Evolutionary conservation across 1,140 invertebrate genomes (phyloP), one percentile per base, ranked within the genome.

Genomic region (Drosophila virilis): DNA sequence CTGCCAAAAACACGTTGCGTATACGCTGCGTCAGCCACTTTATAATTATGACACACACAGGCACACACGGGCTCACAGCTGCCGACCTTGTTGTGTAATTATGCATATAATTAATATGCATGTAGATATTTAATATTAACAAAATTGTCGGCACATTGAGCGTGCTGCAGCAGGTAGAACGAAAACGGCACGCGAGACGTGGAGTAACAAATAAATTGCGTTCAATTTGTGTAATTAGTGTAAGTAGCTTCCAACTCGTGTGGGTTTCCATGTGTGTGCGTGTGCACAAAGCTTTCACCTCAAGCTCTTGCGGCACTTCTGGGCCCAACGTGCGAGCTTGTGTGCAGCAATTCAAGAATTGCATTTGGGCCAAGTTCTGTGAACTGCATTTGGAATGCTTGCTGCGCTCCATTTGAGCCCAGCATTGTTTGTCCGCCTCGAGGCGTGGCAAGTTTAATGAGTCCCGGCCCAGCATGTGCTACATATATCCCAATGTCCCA

Each of bases 81-180:
- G 46, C 46, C 57, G 64, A 52, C 35, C 74, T 72, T 66, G 51
- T 71, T 62, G 79, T 74, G 83, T 86, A 86, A 86, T 86, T 86
- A 86, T 86, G 83, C 79, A 86, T 88, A 77, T 86, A 86, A 86
- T 88, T 88, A 85, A 86, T 86, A 88, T 88, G 79, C 77, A 83
- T 82, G 83, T 86, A 88, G 83, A 70, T 70, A 88, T 88, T 82
- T 77, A 74, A 79, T 82, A 82, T 83, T 77, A 88, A 86, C 83
- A 68, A 77, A 86, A 88, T 88, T 82, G 83, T 66, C 71, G 68
- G 51, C 83, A 86, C 83, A 83, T 77, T 62, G 58, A 60, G 72
- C 57, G 46, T 61, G 59, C 68, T 32, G 13, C 57, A 46, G 42
- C 28, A 33, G 28, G 22, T 13, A 12, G 62, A 15, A 58, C 22